phyloP scores from a whole-genome alignment of 2,113 vertebrate species.

The Esox niger region DNA sequence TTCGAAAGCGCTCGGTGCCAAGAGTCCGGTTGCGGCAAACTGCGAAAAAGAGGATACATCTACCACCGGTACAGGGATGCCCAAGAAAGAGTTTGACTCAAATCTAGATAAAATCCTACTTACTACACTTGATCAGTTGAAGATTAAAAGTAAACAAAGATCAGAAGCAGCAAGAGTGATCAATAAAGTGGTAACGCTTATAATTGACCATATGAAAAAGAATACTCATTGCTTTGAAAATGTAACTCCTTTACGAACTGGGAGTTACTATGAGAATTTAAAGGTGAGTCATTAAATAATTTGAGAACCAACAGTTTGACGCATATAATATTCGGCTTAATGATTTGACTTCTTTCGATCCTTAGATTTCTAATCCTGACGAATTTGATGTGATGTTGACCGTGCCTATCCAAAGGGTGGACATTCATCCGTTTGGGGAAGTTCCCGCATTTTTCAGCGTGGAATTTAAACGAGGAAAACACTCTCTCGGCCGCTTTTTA shows the following conservation, averaged over 20 bases:
- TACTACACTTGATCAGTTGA: constrained; percentile 41
- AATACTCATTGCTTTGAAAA: constrained; percentile 29
- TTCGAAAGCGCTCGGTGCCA: too few species aligned
- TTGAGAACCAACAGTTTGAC: neutral
- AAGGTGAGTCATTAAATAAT: constrained; percentile 52
- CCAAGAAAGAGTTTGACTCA: neutral
- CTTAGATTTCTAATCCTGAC: constrained; percentile 62
- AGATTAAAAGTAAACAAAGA: constrained; percentile 21
- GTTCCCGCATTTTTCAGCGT: constrained; percentile 63
- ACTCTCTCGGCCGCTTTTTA: constrained; percentile 37
- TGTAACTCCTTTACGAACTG: constrained; percentile 39
- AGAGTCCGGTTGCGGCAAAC: too few species aligned
- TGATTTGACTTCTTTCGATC: neutral
- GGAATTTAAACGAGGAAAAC: constrained; percentile 42
- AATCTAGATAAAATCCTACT: constrained; percentile 20
- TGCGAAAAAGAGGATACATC: too few species aligned
- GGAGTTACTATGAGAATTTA: constrained; percentile 70
- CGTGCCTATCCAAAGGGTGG: constrained; percentile 41
- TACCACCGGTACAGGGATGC: too few species aligned
- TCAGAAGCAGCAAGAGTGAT: constrained; percentile 17
- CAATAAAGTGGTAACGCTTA: constrained; percentile 20
- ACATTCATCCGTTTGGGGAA: constrained; percentile 3
- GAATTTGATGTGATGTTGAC: constrained; percentile 70
- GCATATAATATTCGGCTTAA: neutral
- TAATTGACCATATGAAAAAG: constrained; percentile 34